A percentile compares a stretch with the other conserved stretches of the same genome.
Conservation (phyloP, 2,797 vertebrate genomes). For the Sciurus vulgaris region DNA sequence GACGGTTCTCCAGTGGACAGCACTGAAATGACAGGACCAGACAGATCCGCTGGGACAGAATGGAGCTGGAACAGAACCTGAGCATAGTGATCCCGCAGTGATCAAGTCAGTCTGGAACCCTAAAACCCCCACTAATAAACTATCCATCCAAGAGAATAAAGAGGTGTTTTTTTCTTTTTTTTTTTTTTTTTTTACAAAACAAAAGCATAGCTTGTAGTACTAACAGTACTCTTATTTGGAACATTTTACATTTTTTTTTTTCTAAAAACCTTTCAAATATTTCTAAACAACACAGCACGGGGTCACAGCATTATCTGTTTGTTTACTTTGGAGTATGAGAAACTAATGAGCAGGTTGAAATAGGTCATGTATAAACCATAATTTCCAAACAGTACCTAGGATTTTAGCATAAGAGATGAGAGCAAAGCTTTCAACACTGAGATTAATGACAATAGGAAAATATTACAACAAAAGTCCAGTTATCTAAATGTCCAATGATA, state of each 20-base stretch:
- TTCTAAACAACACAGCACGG: conserved; percentile 46
- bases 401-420: conserved; percentile 13
- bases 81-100: background rate
- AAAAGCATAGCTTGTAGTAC: conserved; percentile 8
- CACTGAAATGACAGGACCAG: background rate
- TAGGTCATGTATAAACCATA: background rate
- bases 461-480: background rate
- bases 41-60: background rate
- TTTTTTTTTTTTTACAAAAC: background rate
- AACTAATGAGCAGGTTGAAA: conserved; percentile 9
- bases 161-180: background rate
- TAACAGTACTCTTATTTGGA: background rate
- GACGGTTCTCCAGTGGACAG: no score
- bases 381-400: background rate
- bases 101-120: background rate
- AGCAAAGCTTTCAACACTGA: background rate
- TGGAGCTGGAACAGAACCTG: no score
- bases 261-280: conserved; percentile 61
- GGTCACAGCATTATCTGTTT: conserved; percentile 10
- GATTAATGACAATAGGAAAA: background rate
- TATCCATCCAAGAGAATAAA: background rate
- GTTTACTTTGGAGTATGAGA: conserved; percentile 15
- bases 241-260: background rate
- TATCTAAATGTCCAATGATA: background rate
- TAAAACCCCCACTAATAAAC: background rate